Evolutionary conservation across 1,140 invertebrate genomes (phyloP).

Genomic region (Drosophila busckii): DNA sequence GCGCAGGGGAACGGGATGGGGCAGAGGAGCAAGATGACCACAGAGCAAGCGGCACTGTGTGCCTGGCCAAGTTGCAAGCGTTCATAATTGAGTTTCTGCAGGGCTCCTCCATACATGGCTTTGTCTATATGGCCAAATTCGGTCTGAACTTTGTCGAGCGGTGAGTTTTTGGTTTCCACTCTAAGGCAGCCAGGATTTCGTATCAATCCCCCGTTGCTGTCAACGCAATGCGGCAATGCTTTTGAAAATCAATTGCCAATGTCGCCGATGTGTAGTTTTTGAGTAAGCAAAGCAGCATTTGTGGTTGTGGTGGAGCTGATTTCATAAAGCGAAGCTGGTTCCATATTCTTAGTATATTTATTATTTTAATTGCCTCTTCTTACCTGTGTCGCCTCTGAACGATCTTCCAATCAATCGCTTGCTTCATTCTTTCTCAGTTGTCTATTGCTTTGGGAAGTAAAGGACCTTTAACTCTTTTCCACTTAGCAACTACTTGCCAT

Average conservation of each 20-base stretch:
- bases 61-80: constrained; percentile 46
- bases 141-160: constrained; percentile 68
- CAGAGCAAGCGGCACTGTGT: constrained; percentile 9
- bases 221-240: not conserved
- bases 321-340: no score
- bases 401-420: no score
- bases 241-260: no score
- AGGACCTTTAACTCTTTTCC: not conserved
- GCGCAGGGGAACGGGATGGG: not conserved
- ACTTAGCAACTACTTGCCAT: no score
- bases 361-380: no score
- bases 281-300: no score
- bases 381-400: no score
- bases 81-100: constrained; percentile 76
- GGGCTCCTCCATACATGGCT: constrained; percentile 73
- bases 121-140: constrained; percentile 74
- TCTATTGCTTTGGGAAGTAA: not conserved
- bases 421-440: not conserved
- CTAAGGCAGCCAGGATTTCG: not conserved
- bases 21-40: not conserved
- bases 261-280: no score
- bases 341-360: no score
- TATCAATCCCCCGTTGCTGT: not conserved
- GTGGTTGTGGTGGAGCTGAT: no score
- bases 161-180: constrained; percentile 47